Conservation (phyloP, 1,140 invertebrate species). For the Zaprionus capensis region DNA sequence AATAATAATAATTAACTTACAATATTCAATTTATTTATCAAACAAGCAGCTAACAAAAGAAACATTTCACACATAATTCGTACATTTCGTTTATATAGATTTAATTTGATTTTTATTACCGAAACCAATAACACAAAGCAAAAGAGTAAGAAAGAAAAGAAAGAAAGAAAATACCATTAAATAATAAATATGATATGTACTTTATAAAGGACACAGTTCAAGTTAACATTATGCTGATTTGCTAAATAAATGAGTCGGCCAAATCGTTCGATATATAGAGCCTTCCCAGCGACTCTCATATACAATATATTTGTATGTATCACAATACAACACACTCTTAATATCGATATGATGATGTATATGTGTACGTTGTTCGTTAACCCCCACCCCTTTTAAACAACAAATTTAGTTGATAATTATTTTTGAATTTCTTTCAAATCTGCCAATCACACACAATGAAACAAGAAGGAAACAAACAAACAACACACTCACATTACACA, state of each 20-base stretch:
- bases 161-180: constrained; percentile 43
- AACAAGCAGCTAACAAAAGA: not conserved
- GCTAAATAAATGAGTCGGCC: constrained; percentile 51
- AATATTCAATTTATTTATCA: constrained; percentile 24
- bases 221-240: constrained; percentile 81
- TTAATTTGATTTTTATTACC: constrained; percentile 19
- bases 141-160: not conserved
- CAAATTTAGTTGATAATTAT: constrained; percentile 25
- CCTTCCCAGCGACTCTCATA: constrained; percentile 16
- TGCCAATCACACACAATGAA: constrained; percentile 43
- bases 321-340: constrained; percentile 1
- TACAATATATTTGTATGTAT: constrained; percentile 54
- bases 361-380: constrained; percentile 19
- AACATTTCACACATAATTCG: not conserved
- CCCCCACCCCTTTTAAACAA: constrained; percentile 13
- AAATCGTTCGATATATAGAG: constrained; percentile 1
- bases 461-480: constrained; percentile 5
- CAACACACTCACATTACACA: constrained; percentile 22
- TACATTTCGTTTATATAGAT: constrained; percentile 1
- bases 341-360: constrained; percentile 23
- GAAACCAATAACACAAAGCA: constrained; percentile 42
- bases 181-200: constrained; percentile 59
- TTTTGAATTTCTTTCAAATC: constrained; percentile 42
- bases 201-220: constrained; percentile 80
- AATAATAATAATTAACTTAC: constrained; percentile 26